phyloP scores from a whole-genome alignment of 2,888 invertebrate genomes.

The Agonopterix alstromeriana region DNA sequence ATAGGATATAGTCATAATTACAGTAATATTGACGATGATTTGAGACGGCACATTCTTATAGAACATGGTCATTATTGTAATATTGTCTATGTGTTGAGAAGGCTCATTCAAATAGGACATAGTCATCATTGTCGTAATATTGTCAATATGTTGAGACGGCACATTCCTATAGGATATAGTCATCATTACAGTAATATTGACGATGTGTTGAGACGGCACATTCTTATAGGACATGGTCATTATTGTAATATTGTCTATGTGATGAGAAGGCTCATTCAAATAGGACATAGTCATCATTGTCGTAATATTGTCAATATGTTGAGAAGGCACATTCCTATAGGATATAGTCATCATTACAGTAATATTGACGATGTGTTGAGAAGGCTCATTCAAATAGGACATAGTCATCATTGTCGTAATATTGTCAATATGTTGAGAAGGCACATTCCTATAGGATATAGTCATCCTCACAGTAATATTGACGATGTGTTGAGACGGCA shows the following conservation, averaged over 20 bases:
- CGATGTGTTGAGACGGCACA: constrained; percentile 27
- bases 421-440: not conserved
- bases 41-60: constrained; percentile 24
- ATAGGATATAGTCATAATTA: too few relatives aligned
- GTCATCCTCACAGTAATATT: too few relatives aligned
- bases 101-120: too few relatives aligned
- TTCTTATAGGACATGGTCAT: not conserved
- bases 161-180: too few relatives aligned
- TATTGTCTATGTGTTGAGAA: too few relatives aligned
- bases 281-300: too few relatives aligned
- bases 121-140: too few relatives aligned
- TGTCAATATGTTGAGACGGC: not conserved
- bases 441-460: too few relatives aligned
- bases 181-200: too few relatives aligned
- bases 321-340: not conserved
- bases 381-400: constrained; percentile 20
- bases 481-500: constrained; percentile 27
- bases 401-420: not conserved
- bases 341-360: too few relatives aligned
- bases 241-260: not conserved
- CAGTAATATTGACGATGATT: constrained; percentile 7
- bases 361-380: constrained; percentile 11
- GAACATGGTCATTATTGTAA: not conserved
- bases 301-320: not conserved
- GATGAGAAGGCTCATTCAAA: not conserved